Conservation (phyloP, 2,797 vertebrate species). For the Thunnus albacares region DNA sequence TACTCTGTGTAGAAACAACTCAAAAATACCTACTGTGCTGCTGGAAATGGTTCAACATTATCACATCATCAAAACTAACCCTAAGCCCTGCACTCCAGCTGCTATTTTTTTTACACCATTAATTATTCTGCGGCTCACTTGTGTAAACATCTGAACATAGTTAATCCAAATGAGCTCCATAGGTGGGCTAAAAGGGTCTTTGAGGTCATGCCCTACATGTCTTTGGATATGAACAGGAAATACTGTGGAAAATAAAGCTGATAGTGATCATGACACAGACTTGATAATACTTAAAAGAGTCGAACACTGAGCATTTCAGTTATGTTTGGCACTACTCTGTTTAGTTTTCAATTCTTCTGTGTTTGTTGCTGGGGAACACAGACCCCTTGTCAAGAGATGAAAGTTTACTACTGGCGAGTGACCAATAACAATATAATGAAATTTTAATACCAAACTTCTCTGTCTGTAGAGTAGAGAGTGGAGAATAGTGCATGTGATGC, state of each 20-base stretch:
- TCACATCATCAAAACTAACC: neutral
- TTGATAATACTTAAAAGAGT: neutral
- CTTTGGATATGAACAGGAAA: neutral
- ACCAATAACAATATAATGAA: constrained; percentile 14
- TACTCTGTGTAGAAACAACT: neutral
- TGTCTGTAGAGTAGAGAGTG: neutral
- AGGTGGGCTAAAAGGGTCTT: rapidly evolving
- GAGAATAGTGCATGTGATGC: neutral
- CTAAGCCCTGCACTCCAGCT: neutral
- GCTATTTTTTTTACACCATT: constrained; percentile 6
- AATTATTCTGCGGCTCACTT: constrained; percentile 16
- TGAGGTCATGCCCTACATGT: neutral
- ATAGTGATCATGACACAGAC: neutral
- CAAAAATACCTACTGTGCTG: neutral
- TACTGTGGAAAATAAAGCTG: neutral
- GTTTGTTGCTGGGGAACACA: constrained; percentile 36
- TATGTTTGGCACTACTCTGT: neutral
- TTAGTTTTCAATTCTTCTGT: constrained; percentile 14
- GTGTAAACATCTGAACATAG: constrained; percentile 10
- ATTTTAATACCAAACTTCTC: constrained; percentile 1
- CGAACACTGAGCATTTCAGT: too few species aligned
- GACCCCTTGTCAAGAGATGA: constrained; percentile 7
- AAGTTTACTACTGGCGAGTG: constrained; percentile 9
- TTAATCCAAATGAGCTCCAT: neutral
- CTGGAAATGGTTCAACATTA: neutral